Evolutionary conservation across 2,888 invertebrate species (phyloP).

Genomic region (Pachydiplax longipennis): DNA sequence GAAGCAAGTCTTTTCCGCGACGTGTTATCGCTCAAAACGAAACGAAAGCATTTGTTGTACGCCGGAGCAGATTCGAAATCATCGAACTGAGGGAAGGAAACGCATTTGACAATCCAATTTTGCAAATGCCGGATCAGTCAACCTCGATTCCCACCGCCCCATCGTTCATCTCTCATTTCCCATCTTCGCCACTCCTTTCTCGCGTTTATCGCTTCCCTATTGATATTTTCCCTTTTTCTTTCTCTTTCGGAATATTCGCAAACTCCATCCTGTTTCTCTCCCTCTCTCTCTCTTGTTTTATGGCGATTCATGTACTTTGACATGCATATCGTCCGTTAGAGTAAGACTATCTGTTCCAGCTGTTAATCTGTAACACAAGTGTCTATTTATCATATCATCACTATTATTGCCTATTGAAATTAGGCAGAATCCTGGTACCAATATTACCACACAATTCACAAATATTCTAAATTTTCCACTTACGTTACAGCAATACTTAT

Average conservation of each 20-base stretch:
- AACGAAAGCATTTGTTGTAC: neutral
- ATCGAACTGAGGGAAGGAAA: neutral
- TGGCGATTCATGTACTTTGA: no score
- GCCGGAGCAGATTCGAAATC: neutral
- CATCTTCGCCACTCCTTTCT: neutral
- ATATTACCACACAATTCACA: no score
- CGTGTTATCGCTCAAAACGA: neutral
- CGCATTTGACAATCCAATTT: neutral
- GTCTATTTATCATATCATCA: no score
- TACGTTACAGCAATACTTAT: no score
- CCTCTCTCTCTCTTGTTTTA: neutral
- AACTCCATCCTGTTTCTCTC: neutral
- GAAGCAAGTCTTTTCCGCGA: neutral
- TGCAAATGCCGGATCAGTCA: neutral
- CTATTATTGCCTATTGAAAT: no score
- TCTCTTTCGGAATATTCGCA: neutral
- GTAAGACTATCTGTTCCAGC: no score
- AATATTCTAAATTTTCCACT: no score
- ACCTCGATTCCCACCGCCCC: neutral
- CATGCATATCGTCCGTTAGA: no score
- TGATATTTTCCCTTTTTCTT: neutral
- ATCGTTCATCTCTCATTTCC: neutral
- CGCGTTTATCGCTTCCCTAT: neutral
- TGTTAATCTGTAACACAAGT: no score
- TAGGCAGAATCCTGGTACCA: no score